Base-by-base conservation (phyloP, 2,888 invertebrate species). In the Plemyria rubiginata region DNA sequence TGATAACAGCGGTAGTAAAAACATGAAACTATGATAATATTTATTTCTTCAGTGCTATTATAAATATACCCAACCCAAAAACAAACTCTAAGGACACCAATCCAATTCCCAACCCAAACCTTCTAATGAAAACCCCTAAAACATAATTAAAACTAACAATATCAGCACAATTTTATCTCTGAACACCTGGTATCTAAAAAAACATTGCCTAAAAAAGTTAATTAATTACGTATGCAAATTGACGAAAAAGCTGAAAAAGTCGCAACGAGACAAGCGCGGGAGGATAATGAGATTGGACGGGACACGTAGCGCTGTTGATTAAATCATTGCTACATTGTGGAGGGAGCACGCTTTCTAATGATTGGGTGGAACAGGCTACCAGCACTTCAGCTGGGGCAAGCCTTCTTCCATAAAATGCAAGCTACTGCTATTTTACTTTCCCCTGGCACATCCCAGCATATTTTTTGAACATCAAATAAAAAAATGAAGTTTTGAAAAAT, bases 191-290 rank as follows among this genome's bases (percentile, higher is more conserved):
- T 74, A 75, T 56, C 41, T 78, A 79, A 73, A 78, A 81, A 82
- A 82, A 82, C 76, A 78, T 80, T 78, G 74, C 68, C 72, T 62
- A 75, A 78, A 86, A 78, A 87, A 86, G 84, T 88, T 90, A 89
- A 90, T 90, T 90, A 90, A 90, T 90, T 90, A 89, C 86, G 87
- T 89, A 90, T 89, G 90, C 86, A 90, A 90, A 91, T 89, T 90
- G 86, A 82, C 85, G 85, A 86, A 78, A 86, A 89, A 87, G 83
- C 86, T 85, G 82, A 86, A 78, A 86, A 90, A 88, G 83, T 87
- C 86, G 82, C 81, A 78, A 77, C 78, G 79, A 74, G 77, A 77
- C 74, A 74, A 73, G 76, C 46, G 68, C 74, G 72, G 80, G 79
- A 82, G 84, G 85, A 85, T 90, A 90, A 90, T 89, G 86, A 89